These are phyloP conservation scores for Myiagra hebetior DNA, from an alignment of 2,113 vertebrate genomes.

Conservation along the genomic window DNA sequence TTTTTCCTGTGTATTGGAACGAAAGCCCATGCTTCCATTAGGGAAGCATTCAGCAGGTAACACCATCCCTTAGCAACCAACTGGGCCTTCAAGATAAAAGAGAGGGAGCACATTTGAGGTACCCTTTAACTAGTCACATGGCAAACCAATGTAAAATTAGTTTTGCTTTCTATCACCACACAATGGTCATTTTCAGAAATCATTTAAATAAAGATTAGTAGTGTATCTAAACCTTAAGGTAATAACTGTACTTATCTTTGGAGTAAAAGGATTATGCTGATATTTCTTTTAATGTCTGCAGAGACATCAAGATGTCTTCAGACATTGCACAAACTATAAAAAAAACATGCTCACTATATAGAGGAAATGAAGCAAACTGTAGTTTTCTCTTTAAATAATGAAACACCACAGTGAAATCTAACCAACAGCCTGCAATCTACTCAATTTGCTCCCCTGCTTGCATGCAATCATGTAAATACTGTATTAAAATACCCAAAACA, in stretches of 20 bases:
- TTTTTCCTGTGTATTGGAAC: not conserved
- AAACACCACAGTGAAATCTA: not conserved
- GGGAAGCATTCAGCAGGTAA: not conserved
- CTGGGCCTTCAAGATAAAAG: not conserved
- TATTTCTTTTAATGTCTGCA: not conserved
- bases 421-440: not conserved
- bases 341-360: not conserved
- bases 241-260: not conserved
- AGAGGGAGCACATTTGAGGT: not conserved
- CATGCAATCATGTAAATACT: not conserved
- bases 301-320: not conserved
- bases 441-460: not conserved
- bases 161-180: not conserved
- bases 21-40: not conserved
- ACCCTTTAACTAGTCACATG: not conserved
- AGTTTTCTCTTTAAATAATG: not conserved
- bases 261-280: not conserved
- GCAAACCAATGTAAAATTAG: not conserved
- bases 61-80: not conserved
- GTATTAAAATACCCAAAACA: not conserved
- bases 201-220: not conserved
- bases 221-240: not conserved
- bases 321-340: not conserved
- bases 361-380: not conserved
- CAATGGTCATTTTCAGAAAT: not conserved